Conservation (phyloP, 1,140 invertebrate species). For the Orchestia grillus region DNA sequence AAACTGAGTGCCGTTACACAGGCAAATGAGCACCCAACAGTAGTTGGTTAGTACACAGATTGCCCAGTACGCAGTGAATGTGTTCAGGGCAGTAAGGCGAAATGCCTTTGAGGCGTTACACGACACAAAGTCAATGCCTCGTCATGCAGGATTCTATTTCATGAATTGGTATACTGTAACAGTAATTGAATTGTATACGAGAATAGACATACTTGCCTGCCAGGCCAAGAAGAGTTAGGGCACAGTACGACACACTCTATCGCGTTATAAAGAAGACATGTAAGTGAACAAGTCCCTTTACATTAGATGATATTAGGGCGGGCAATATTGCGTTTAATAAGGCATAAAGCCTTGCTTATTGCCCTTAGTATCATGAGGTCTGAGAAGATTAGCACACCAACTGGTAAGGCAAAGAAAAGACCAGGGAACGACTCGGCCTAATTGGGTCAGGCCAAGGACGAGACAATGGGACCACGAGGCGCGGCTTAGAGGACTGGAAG, state of each 20-base stretch:
- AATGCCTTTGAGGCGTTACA: no score
- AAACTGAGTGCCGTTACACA: no score
- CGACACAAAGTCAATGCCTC: not conserved
- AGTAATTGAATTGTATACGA: not conserved
- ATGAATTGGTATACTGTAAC: not conserved
- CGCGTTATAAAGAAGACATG: conserved; percentile 12
- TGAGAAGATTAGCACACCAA: conserved; percentile 20
- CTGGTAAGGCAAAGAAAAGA: not conserved
- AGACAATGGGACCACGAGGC: not conserved
- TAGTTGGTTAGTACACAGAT: no score
- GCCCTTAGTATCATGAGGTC: conserved; percentile 2
- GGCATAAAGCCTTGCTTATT: conserved; percentile 35
- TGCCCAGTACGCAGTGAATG: no score
- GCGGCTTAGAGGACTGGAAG: not conserved
- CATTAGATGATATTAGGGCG: conserved; percentile 24
- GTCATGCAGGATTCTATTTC: not conserved
- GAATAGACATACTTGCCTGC: not conserved
- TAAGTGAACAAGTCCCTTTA: not conserved
- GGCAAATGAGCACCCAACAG: no score
- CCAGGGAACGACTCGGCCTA: not conserved
- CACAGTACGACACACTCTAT: not conserved
- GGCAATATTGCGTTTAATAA: conserved; percentile 37
- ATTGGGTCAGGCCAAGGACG: not conserved
- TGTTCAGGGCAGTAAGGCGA: not conserved
- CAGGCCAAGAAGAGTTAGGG: not conserved